Base-by-base conservation (phyloP, 2,113 vertebrate genomes). In the Plestiodon gilberti region DNA sequence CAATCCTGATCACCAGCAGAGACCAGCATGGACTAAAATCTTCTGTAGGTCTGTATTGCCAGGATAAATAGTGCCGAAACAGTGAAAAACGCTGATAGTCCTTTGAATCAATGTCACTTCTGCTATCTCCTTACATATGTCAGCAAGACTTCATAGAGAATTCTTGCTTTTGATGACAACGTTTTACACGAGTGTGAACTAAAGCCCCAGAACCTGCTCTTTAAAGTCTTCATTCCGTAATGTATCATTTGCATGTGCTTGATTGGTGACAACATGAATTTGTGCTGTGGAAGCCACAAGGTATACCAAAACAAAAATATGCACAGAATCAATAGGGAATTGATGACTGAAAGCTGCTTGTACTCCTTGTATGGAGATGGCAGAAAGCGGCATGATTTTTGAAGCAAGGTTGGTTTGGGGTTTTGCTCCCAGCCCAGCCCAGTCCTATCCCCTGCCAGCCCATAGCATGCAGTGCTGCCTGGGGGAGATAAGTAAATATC, bases 81-180 rank as follows among this genome's bases (percentile, higher is more conserved):
- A 82, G 48, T 55, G 87, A 92, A 90, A 88, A 90, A 86, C 90
- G 91, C 93, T 93, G 93, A 85, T 83, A 85, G 57, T n/a, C 83
- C 88, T 92, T 93, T 93, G 91, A 92, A 93, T 91, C 87, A 90
- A 92, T 93, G 88, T 82, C 61, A 70, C 40, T 55, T 55, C 22
- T 80, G 59, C 71, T 43, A 74, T n/a, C 23, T 33, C 88, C 89
- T 88, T 90, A 64, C 83, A 87, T 80, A 52, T 90, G 25, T 92
- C 86, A 92, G 81, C 88, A 81, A 80, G 74, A 87, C 93, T 90
- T 93, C 83, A 64, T 84, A 88, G 80, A 86, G 88, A 2, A 89
- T 52, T 23, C 77, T 93, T 90, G 92, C 30, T 93, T 93, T 92
- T 92, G 89, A 91, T 87, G 74, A 0, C 0, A 78, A 48, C 87